Evolutionary conservation across 2,113 vertebrate species (phyloP).

Genomic region (Xyliphius kryptos): DNA sequence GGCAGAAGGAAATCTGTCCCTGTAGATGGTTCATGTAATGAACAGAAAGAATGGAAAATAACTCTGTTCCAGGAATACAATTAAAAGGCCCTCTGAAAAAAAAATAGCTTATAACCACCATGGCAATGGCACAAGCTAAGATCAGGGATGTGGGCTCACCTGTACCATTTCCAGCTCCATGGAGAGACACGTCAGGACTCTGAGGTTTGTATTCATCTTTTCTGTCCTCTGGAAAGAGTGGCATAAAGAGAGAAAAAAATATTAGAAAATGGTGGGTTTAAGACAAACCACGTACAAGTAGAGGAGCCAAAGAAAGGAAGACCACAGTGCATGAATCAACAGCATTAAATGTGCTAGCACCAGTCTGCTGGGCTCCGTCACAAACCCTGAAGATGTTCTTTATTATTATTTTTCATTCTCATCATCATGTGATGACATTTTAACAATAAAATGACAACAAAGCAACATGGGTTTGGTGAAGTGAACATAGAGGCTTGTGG

Average conservation of each 20-base stretch:
- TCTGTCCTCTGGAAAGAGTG: constrained; percentile 73
- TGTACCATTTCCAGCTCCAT: constrained; percentile 73
- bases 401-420: too few relatives aligned
- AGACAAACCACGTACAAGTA: constrained; percentile 13
- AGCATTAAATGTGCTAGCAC: constrained; percentile 18
- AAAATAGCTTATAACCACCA: too few relatives aligned
- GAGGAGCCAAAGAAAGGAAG: constrained; percentile 17
- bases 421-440: constrained; percentile 5
- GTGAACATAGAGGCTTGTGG: too few relatives aligned
- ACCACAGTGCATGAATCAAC: constrained; percentile 19
- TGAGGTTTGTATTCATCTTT: constrained; percentile 80
- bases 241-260: constrained; percentile 29
- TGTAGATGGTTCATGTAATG: too few relatives aligned
- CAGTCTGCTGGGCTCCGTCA: constrained; percentile 18
- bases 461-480: too few relatives aligned
- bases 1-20: not conserved
- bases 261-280: constrained; percentile 18
- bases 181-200: constrained; percentile 75
- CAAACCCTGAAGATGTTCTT: constrained; percentile 3
- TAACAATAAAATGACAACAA: not conserved
- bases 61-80: constrained; percentile 1
- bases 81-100: too few relatives aligned
- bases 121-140: too few relatives aligned
- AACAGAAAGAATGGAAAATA: constrained; percentile 7
- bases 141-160: constrained; percentile 62